A percentile compares a stretch with the other conserved stretches of the same genome.
Evolutionary conservation across 2,888 invertebrate genomes (phyloP).

Genomic region (Chesias legatella): DNA sequence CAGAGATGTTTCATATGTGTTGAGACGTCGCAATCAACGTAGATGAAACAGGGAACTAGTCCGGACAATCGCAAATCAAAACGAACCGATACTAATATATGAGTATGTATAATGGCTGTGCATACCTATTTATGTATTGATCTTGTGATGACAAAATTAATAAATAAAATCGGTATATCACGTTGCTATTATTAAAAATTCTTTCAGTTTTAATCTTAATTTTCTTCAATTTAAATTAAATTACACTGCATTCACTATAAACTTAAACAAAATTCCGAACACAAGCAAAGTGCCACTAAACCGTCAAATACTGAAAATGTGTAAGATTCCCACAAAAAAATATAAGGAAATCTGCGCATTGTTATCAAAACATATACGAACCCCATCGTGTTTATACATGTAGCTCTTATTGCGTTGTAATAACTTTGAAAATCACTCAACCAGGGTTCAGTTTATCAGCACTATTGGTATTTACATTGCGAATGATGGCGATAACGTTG

Average conservation of each 20-base stretch:
- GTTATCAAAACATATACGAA: slow-evolving; percentile 9
- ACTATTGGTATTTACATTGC: slow-evolving; percentile 50
- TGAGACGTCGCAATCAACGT: slow-evolving; percentile 35
- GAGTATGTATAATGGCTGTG: no score
- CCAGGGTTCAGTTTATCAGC: slow-evolving; percentile 48
- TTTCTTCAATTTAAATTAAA: no score
- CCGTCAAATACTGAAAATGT: slow-evolving; percentile 7
- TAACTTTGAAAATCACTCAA: slow-evolving; percentile 36
- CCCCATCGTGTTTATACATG: slow-evolving; percentile 10
- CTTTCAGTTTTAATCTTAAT: no score
- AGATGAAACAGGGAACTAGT: slow-evolving; percentile 35
- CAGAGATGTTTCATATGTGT: neutral
- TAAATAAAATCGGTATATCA: no score
- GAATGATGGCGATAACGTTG: slow-evolving; percentile 63
- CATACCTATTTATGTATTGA: no score
- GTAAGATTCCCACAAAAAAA: neutral
- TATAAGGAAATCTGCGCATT: slow-evolving; percentile 10
- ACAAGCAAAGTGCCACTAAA: slow-evolving; percentile 7
- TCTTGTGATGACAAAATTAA: no score
- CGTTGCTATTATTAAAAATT: no score
- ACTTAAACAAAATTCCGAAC: no score
- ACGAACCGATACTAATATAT: neutral
- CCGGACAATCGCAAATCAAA: neutral
- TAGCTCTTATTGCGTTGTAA: slow-evolving; percentile 25
- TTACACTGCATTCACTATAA: no score